These are phyloP conservation scores for Sceloporus tristichus DNA, from an alignment of 2,113 vertebrate species.

Conservation along the genomic window DNA sequence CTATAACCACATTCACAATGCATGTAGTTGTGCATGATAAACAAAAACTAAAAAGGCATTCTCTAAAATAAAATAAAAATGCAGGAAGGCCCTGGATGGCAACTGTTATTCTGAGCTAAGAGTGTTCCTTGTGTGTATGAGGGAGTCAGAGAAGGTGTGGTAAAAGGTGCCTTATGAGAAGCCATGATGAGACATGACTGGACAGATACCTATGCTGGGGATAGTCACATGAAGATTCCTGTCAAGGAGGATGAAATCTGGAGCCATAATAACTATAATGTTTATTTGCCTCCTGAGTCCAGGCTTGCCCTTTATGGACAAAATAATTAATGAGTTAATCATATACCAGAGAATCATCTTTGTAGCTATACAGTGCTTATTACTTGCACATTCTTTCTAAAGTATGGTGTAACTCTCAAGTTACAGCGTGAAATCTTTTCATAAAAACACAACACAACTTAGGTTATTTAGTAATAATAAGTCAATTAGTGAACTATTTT, in stretches of 20 bases:
- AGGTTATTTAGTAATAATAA: neutral
- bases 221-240: conserved; percentile 5
- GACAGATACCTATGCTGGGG: neutral
- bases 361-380: conserved; percentile 12
- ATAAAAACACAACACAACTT: neutral
- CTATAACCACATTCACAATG: neutral
- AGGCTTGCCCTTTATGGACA: conserved; percentile 48
- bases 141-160: neutral
- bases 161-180: neutral
- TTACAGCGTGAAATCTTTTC: conserved; percentile 40
- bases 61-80: neutral
- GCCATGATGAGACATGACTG: neutral
- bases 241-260: conserved; percentile 21
- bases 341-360: neutral
- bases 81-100: too few relatives aligned
- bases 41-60: neutral
- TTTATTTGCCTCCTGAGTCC: conserved; percentile 42
- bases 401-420: conserved; percentile 17
- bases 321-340: conserved; percentile 39
- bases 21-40: neutral
- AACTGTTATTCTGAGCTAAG: neutral
- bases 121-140: neutral
- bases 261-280: conserved; percentile 4
- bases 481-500: conserved; percentile 22
- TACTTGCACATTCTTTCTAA: conserved; percentile 41